phyloP scores from a whole-genome alignment of 2,113 vertebrate species.

The Bothrops jararaca region DNA sequence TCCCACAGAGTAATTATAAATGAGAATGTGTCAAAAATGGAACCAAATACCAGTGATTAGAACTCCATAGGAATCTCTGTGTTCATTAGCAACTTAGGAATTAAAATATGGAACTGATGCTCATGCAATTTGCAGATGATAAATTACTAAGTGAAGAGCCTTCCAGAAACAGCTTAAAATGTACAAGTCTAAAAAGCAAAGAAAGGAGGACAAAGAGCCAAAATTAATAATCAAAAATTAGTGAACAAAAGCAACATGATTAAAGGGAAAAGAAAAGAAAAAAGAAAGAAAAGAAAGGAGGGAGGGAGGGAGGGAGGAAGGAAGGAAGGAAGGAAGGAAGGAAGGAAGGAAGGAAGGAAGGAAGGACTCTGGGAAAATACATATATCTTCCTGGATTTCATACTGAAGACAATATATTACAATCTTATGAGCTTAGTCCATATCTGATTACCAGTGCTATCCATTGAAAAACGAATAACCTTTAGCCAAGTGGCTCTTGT shows the following conservation, averaged over 20 bases:
- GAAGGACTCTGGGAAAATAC: neutral
- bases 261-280: neutral
- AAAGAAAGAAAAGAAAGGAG: neutral
- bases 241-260: neutral
- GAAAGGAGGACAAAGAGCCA: neutral
- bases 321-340: too few species aligned
- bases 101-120: neutral
- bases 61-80: neutral
- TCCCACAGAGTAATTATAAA: slow-evolving; percentile 6
- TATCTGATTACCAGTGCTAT: neutral
- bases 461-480: neutral
- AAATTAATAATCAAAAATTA: neutral
- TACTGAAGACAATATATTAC: too few species aligned
- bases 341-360: too few species aligned
- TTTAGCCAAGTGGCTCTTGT: neutral
- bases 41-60: neutral
- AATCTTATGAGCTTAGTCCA: too few species aligned
- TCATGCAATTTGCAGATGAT: neutral
- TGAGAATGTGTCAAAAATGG: neutral
- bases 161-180: slow-evolving; percentile 5
- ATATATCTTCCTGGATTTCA: too few species aligned
- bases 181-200: neutral
- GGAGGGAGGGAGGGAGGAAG: too few species aligned
- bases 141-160: neutral
- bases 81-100: slow-evolving; percentile 25